Base-by-base conservation (phyloP, 1,140 invertebrate genomes). In the Apis laboriosa region DNA sequence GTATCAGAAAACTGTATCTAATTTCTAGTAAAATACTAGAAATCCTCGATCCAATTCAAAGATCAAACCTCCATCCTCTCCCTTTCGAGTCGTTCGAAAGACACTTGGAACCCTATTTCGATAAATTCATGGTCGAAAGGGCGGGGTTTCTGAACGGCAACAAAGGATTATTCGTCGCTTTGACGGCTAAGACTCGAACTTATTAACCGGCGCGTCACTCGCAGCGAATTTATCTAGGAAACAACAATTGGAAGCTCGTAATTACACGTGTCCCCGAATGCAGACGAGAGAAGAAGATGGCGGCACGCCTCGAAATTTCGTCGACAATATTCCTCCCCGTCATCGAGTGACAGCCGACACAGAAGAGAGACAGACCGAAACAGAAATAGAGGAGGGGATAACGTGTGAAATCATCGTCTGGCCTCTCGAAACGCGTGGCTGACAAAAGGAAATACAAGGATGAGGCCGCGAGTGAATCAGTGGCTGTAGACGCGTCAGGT, bases 351-450 rank as follows among this genome's bases (percentile, higher is more conserved):
- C 68, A 67, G 51, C 60, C 67, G 56, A n/a, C 55, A 43, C 7
- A 0, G 17, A 17, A 74, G 21, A 60, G 34, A 77, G 70, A 86
- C 53, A 67, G 60, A 49, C 53, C 51, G 58, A 56, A 34, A 24
- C 28, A 66, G 58, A 67, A 34, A 34, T 17, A n/a, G 24, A 34
- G 17, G 51, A 17, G 17, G 55, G 77, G 72, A 61, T 68, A 81
- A 67, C 84, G 85, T 82, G 88, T 87, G 89, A 89, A 90, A 89
- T 89, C 88, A 89, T 89, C 89, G 89, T 88, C 87, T 90, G 84
- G 86, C 68, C 86, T 85, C 83, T 88, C 87, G 82, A 89, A 83
- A 83, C 82, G 80, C 86, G 82, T 85, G 84, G 84, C 81, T 86
- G 84, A 88, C 86, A 88, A 90, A 88, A 88, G 85, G 80, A 87